Percentiles rank a stretch among this genome's conserved stretches.
Conservation (phyloP, 2,888 invertebrate genomes). For the Acanthopleura granulata region DNA sequence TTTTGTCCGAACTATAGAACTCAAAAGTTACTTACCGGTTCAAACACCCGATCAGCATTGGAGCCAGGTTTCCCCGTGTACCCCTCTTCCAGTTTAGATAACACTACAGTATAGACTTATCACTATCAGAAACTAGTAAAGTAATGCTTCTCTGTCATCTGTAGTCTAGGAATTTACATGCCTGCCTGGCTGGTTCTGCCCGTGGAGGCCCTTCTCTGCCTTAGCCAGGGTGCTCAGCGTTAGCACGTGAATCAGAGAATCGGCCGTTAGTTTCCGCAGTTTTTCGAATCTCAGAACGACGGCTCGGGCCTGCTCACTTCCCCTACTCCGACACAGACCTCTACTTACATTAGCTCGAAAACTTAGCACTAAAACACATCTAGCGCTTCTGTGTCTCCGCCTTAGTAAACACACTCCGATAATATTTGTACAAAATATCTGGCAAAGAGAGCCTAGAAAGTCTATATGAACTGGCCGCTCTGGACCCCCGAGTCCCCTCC, state of each 20-base stretch:
- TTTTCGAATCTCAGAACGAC: background rate
- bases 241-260: background rate
- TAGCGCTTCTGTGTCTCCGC: slow-evolving; percentile 19
- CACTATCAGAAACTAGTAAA: no score
- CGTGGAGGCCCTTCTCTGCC: no score
- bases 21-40: no score
- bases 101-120: no score
- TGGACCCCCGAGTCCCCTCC: slow-evolving; percentile 3
- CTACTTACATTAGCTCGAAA: slow-evolving; percentile 9
- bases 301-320: background rate
- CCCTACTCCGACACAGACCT: no score
- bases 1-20: no score
- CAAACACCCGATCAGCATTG: no score
- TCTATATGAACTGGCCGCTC: background rate
- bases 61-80: no score
- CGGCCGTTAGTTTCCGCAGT: background rate
- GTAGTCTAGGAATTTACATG: no score
- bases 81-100: no score
- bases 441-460: slow-evolving; percentile 14
- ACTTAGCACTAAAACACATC: background rate
- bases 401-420: slow-evolving; percentile 18
- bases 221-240: background rate
- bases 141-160: no score
- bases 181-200: no score
- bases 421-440: slow-evolving; percentile 19